Evolutionary conservation across 2,888 invertebrate species (phyloP).

Genomic region (Acanthosepion pharaonis): DNA sequence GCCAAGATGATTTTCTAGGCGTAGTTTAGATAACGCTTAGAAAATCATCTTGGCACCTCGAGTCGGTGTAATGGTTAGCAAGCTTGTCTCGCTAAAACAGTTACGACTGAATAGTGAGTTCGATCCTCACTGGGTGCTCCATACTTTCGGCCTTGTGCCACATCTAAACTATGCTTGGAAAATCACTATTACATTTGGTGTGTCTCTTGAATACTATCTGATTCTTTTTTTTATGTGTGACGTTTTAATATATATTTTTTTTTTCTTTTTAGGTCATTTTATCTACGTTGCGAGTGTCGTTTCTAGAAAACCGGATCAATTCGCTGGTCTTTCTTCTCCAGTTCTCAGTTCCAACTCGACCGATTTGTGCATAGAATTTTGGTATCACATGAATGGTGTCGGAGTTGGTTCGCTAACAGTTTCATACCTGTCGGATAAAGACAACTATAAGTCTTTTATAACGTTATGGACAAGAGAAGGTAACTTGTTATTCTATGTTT

Average conservation of each 20-base stretch:
- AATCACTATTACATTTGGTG: too few relatives aligned
- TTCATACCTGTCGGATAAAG: not conserved
- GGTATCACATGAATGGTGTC: not conserved
- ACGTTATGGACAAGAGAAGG: not conserved
- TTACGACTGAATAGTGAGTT: too few relatives aligned
- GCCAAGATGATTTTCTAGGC: too few relatives aligned
- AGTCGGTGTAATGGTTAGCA: too few relatives aligned
- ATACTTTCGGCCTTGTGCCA: too few relatives aligned
- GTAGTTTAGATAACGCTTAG: too few relatives aligned
- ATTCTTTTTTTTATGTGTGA: not conserved
- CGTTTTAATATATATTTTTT: not conserved
- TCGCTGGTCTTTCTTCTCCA: conserved; percentile 76
- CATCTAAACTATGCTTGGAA: too few relatives aligned
- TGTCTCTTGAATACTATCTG: too few relatives aligned
- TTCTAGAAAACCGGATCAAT: conserved; percentile 78
- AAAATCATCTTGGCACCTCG: too few relatives aligned
- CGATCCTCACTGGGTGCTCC: too few relatives aligned
- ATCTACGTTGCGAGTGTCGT: conserved; percentile 71
- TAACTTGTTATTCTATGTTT: not conserved
- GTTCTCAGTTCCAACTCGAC: conserved; percentile 56
- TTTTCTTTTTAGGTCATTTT: conserved; percentile 61
- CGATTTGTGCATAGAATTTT: not conserved
- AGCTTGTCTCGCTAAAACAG: too few relatives aligned
- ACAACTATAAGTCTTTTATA: not conserved
- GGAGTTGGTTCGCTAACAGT: too few relatives aligned